Evolutionary conservation across 2,888 invertebrate genomes (phyloP).

Genomic region (Cabera pusaria): DNA sequence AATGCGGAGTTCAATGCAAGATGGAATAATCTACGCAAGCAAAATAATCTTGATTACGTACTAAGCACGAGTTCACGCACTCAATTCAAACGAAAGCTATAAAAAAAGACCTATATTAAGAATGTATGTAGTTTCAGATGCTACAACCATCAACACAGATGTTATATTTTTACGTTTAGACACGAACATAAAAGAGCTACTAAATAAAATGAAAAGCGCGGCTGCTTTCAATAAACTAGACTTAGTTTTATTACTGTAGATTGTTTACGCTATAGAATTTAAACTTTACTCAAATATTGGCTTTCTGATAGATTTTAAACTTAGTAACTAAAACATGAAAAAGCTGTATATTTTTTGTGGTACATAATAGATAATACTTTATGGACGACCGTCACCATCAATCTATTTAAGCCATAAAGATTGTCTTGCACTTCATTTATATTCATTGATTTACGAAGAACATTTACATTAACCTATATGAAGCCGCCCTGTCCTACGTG

Average conservation of each 20-base stretch:
- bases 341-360: too few relatives aligned
- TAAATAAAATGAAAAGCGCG: slow-evolving; percentile 45
- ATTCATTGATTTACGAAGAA: slow-evolving; percentile 5
- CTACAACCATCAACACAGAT: slow-evolving; percentile 35
- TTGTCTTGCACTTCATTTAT: slow-evolving; percentile 13
- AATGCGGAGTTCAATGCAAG: too few relatives aligned
- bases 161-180: slow-evolving; percentile 59
- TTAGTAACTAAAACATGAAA: too few relatives aligned
- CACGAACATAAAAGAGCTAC: slow-evolving; percentile 58
- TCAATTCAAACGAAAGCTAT: slow-evolving; percentile 32
- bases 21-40: too few relatives aligned
- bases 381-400: too few relatives aligned
- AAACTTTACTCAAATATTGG: too few relatives aligned
- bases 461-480: slow-evolving; percentile 13
- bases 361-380: too few relatives aligned
- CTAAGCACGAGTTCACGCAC: slow-evolving; percentile 11
- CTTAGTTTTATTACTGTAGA: slow-evolving; percentile 37
- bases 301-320: too few relatives aligned
- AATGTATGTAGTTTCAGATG: slow-evolving; percentile 39
- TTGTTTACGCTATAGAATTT: too few relatives aligned
- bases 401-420: too few relatives aligned
- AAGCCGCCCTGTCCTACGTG: slow-evolving; percentile 1
- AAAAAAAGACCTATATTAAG: slow-evolving; percentile 33
- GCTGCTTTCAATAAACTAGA: slow-evolving; percentile 51
- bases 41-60: too few relatives aligned